Base-by-base conservation (phyloP, 2,888 invertebrate genomes). In the Loripinus fragilis region DNA sequence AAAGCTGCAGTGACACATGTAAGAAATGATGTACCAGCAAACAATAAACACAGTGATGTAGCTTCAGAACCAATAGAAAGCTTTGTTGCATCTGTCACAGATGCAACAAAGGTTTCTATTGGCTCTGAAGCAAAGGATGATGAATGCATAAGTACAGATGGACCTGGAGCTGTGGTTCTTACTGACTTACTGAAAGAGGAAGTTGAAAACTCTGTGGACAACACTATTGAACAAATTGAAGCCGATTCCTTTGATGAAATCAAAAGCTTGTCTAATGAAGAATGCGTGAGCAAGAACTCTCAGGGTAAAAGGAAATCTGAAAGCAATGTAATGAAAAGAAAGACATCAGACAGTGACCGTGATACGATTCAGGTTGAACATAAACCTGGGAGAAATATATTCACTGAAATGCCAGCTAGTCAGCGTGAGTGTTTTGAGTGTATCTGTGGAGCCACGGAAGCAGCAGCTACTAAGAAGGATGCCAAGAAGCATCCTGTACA, bases 401-500 rank as follows among this genome's bases (percentile, higher is more conserved):
- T 83, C 64, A 73, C 75, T 25, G 80, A 83, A 52, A 75, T 52
- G 60, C 83, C 83, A 48, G 74, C 55, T 23, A 25, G 67, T 28
- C 60, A 85, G 41, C 50, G 71, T 23, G 73, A 72, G n/a, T 68
- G 79, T n/a, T 94, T 94, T 89, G 94, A 94, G 83, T 94, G 94
- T 88, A 89, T 94, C 25, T 94, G 94, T 91, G 94, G 94, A 1
- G 83, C 75, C 15, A 75, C 72, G 20, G 79, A 68, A 15, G 94
- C 28, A 86, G 89, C 73, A 92, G 93, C 93, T 87, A 92, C 75
- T 79, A 88, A 64, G 88, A 92, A 7, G 89, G 91, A 72, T 93
- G 93, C 79, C 91, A 93, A 76, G 48, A 85, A 83, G 71, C 85
- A 89, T 50, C 86, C 94, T 5, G 92, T 95, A 1, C 93, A 95